Conservation (phyloP, 2,888 invertebrate genomes). For the Eledona agricola region DNA sequence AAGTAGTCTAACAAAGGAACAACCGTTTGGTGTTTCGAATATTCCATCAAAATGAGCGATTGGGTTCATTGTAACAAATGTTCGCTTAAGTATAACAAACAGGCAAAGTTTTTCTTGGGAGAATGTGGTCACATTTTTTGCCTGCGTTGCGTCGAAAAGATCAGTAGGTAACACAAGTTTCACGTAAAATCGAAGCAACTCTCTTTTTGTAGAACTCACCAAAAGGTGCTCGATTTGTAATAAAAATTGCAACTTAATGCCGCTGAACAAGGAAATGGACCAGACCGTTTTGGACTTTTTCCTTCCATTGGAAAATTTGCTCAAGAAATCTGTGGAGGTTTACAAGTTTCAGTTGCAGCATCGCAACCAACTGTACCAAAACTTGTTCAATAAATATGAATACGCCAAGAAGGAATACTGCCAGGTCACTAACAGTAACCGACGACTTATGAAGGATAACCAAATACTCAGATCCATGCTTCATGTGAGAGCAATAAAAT, state of each 20-base stretch:
- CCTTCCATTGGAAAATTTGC: slow-evolving; percentile 44
- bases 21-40: neutral
- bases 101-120: slow-evolving; percentile 49
- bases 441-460: slow-evolving; percentile 51
- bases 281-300: slow-evolving; percentile 52
- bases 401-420: slow-evolving; percentile 52
- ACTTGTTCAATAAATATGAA: slow-evolving; percentile 50
- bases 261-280: slow-evolving; percentile 52
- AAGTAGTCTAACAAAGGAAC: neutral
- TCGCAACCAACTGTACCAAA: slow-evolving; percentile 43
- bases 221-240: slow-evolving; percentile 53
- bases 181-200: too few species aligned
- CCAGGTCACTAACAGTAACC: slow-evolving; percentile 46
- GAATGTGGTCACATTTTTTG: slow-evolving; percentile 59
- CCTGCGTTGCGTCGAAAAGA: slow-evolving; percentile 49
- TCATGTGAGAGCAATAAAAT: slow-evolving; percentile 38
- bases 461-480: slow-evolving; percentile 43
- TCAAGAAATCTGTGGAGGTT: slow-evolving; percentile 50
- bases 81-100: slow-evolving; percentile 42
- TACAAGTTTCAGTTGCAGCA: slow-evolving; percentile 54
- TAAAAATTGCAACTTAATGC: slow-evolving; percentile 43
- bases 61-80: slow-evolving; percentile 61
- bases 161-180: too few species aligned
- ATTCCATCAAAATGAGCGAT: slow-evolving; percentile 41
- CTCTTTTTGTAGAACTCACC: slow-evolving; percentile 40